Evolutionary conservation across 2,797 vertebrate species (phyloP).

Genomic region (Platalea minor): DNA sequence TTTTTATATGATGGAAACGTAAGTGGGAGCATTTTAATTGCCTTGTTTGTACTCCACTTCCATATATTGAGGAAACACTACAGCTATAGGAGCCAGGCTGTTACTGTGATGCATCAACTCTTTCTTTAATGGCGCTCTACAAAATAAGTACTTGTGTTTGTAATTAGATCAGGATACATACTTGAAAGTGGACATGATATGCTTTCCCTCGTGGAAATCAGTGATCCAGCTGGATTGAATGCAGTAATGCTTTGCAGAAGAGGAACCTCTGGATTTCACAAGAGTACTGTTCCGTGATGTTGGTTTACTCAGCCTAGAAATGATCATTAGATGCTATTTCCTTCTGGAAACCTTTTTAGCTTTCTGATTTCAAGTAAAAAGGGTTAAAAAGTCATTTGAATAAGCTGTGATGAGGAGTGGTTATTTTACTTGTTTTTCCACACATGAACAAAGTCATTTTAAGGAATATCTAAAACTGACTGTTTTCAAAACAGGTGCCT

Average conservation of each 20-base stretch:
- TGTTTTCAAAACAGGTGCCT: conserved; percentile 84
- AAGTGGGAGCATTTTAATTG: neutral
- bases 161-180: neutral
- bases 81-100: neutral
- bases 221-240: neutral
- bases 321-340: neutral
- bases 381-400: neutral
- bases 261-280: neutral
- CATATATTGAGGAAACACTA: neutral
- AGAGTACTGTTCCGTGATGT: neutral
- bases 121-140: neutral
- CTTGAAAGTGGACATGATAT: neutral
- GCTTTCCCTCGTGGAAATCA: neutral
- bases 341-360: neutral
- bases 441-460: neutral
- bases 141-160: neutral
- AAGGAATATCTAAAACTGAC: neutral
- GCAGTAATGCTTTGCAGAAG: neutral
- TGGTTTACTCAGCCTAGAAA: neutral
- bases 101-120: neutral
- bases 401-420: neutral
- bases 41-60: neutral
- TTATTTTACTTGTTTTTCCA: neutral
- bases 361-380: neutral
- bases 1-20: neutral